Evolutionary conservation across 1,140 invertebrate genomes (phyloP).

Genomic region (Polypedilum vanderplanki): DNA sequence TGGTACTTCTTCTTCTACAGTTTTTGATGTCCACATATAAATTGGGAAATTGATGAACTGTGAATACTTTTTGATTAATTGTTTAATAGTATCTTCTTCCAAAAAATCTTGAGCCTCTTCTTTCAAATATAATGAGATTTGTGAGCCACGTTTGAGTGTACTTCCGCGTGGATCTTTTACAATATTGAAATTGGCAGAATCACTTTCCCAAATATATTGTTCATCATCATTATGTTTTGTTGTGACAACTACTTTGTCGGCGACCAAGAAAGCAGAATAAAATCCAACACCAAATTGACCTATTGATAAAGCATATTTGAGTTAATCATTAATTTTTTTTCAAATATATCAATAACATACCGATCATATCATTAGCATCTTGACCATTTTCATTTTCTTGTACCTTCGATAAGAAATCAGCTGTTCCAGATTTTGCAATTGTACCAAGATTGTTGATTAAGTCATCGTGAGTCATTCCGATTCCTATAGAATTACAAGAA

Average conservation of each 20-base stretch:
- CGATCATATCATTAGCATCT: conserved; percentile 81
- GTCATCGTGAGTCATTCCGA: conserved; percentile 96
- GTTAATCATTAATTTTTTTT: too few relatives aligned
- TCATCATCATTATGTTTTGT: conserved; percentile 93
- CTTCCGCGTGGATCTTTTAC: conserved; percentile 89
- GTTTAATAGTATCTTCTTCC: conserved; percentile 83
- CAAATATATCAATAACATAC: too few relatives aligned
- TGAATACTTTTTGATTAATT: conserved; percentile 94
- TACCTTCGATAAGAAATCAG: conserved; percentile 94
- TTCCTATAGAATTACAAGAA: conserved; percentile 44
- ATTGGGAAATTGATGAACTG: conserved; percentile 99
- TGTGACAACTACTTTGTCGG: conserved; percentile 83
- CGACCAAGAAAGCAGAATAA: conserved; percentile 94
- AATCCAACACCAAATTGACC: conserved; percentile 96
- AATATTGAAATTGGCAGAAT: conserved; percentile 81
- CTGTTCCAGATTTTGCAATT: conserved; percentile 98
- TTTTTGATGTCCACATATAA: conserved; percentile 91
- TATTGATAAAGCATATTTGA: too few relatives aligned
- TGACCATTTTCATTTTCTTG: conserved; percentile 54
- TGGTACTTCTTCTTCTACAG: conserved; percentile 78
- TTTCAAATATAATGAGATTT: conserved; percentile 80
- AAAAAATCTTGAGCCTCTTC: conserved; percentile 95
- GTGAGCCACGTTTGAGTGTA: conserved; percentile 83
- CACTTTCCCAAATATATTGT: conserved; percentile 98
- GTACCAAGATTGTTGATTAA: conserved; percentile 96